phyloP scores from a whole-genome alignment of 2,113 vertebrate genomes.

The Suricata suricatta region DNA sequence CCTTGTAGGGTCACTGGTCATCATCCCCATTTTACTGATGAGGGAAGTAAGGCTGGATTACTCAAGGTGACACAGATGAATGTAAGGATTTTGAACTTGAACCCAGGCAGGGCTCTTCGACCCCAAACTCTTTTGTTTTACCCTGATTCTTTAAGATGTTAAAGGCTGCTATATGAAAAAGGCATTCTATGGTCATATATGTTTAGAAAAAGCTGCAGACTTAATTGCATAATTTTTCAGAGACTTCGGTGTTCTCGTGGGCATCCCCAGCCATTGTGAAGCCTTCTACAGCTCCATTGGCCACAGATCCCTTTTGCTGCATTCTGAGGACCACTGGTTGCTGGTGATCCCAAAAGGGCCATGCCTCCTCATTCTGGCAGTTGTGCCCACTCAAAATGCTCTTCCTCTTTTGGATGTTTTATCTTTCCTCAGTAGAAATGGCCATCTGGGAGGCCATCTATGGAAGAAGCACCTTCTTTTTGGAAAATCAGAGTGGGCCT shows the following conservation, averaged over 20 bases:
- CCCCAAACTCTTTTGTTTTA: background rate
- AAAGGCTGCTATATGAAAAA: background rate
- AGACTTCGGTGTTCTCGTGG: too few species aligned
- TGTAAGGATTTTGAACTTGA: background rate
- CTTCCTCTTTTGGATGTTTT: background rate
- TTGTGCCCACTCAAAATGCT: background rate
- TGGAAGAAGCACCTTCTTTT: background rate
- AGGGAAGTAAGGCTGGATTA: background rate
- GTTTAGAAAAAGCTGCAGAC: background rate
- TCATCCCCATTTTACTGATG: background rate
- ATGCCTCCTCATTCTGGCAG: background rate
- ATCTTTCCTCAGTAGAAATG: background rate
- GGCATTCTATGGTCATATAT: background rate
- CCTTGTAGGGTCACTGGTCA: background rate
- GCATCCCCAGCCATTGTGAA: background rate
- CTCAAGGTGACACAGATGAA: background rate
- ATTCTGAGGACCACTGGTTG: too few species aligned
- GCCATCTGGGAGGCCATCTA: too few species aligned
- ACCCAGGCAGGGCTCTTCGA: background rate
- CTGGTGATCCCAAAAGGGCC: too few species aligned
- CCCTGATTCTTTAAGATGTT: background rate
- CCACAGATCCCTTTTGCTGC: background rate
- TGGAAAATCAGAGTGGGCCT: background rate
- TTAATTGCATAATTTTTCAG: background rate
- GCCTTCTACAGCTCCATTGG: background rate